Base-by-base conservation (phyloP, 1,140 invertebrate genomes). In the Heliconius congener region DNA sequence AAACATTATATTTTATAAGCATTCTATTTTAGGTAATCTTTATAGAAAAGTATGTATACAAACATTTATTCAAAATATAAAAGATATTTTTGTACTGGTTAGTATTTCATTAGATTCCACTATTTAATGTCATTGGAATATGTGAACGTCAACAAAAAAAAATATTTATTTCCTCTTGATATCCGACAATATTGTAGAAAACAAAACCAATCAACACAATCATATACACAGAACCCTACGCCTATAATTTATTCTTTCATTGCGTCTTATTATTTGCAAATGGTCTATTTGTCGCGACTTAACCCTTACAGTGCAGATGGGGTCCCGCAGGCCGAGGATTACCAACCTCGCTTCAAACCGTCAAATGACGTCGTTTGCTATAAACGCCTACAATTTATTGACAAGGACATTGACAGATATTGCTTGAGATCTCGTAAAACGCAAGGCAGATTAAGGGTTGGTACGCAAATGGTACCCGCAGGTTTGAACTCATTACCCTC, bases 381-480 rank as follows among this genome's bases (percentile, higher is more conserved):
- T 91, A 91, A 93, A 93, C 90, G 87, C 85, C 84, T 90, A 87
- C 85, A 94, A 94, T 94, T 94, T 94, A 94, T 94, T 94, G 93
- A 94, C 91, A 92, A 92, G 91, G 92, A 92, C 93, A 94, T 94
- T 94, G 93, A 94, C 93, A 94, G 93, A 93, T 94, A 94, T 94
- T 90, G 91, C 91, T 74, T 81, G 82, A 84, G 91, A 81, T 85
- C 87, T 91, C 93, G 90, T 94, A 94, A 94, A 94, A 94, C 84
- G 91, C 91, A 94, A 87, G 83, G 87, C 88, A 92, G 89, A 94
- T 93, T 94, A 94, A 91, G 92, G 91, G 88, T 88, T 90, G 87
- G 89, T 86, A 88, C 86, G 88, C 91, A 94, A 94, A 93, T 93
- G 90, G 90, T 88, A 83, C 87, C 84, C 86, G 80, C 85, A 88